A percentile compares a stretch with the other conserved stretches of the same genome.
Evolutionary conservation across 2,113 vertebrate genomes (phyloP).

Genomic region (Oreotragus oreotragus): DNA sequence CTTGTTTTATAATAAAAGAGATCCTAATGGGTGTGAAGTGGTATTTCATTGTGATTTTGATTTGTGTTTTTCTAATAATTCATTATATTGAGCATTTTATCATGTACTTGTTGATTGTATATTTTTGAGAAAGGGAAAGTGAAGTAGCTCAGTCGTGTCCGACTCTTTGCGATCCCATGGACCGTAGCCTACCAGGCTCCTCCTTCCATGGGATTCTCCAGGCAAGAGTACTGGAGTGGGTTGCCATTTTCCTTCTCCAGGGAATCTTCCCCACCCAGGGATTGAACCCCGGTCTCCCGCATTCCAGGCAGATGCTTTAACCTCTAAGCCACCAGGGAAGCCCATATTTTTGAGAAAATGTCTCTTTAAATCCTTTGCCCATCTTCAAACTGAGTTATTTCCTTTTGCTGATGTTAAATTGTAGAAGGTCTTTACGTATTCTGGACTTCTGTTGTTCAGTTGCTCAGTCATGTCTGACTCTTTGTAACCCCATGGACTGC

Average conservation of each 20-base stretch:
- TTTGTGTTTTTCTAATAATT: not conserved
- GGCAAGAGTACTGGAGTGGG: no score
- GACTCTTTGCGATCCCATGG: no score
- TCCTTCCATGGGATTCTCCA: no score
- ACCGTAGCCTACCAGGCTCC: no score
- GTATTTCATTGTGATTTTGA: not conserved
- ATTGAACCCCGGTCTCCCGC: rapidly evolving
- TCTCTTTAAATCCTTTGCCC: not conserved
- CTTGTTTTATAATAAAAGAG: not conserved
- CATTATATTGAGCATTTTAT: not conserved
- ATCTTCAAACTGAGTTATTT: not conserved
- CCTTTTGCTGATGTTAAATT: not conserved
- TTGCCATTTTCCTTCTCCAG: no score
- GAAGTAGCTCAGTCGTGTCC: no score
- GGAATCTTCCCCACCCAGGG: no score
- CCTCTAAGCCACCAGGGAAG: no score
- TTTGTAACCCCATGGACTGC: not conserved
- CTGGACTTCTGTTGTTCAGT: not conserved
- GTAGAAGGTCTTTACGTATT: not conserved
- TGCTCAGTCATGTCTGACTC: not conserved
- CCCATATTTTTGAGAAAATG: not conserved
- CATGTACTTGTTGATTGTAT: not conserved
- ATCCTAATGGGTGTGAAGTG: not conserved
- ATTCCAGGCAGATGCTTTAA: no score
- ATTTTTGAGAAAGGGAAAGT: not conserved